A percentile compares a stretch with the other conserved stretches of the same genome.
Evolutionary conservation across 2,113 vertebrate genomes (phyloP).

Genomic region (Kryptolebias marmoratus): DNA sequence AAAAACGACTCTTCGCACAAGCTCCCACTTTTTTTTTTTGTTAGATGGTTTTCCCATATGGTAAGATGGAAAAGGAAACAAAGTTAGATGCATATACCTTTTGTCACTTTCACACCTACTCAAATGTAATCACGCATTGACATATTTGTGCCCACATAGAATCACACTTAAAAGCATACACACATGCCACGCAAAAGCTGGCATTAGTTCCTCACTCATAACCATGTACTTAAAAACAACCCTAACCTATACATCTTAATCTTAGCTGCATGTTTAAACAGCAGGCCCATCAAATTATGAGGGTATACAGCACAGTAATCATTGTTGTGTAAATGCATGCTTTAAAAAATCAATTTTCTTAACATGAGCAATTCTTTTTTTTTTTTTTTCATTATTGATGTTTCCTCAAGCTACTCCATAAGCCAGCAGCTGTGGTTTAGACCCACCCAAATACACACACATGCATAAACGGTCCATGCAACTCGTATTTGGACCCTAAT

Average conservation of each 20-base stretch:
- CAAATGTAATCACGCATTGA: background rate
- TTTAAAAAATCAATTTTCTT: conserved; percentile 49
- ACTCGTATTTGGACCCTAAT: conserved; percentile 36
- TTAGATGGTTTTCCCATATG: conserved; percentile 12
- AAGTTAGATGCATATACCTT: conserved; percentile 18
- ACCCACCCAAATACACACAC: background rate
- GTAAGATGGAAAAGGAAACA: conserved; percentile 21
- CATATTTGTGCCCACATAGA: background rate
- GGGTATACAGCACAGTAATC: conserved; percentile 2
- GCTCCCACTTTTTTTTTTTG: background rate
- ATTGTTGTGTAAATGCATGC: conserved; percentile 5
- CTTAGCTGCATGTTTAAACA: conserved; percentile 4
- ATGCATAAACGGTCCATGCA: conserved; percentile 1
- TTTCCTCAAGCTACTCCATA: conserved; percentile 25
- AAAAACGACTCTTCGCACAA: conserved; percentile 35
- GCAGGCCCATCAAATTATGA: background rate
- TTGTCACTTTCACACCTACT: conserved; percentile 1
- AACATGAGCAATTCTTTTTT: conserved; percentile 30
- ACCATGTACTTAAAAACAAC: background rate
- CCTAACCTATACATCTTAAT: conserved; percentile 8
- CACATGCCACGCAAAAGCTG: background rate
- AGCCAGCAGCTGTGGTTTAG: conserved; percentile 10
- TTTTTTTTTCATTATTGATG: conserved; percentile 46
- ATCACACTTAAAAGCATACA: background rate
- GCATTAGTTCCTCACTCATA: background rate